Percentiles rank a stretch among this genome's conserved stretches.
phyloP scores from a whole-genome alignment of 2,113 vertebrate genomes.

The Saccopteryx bilineata region DNA sequence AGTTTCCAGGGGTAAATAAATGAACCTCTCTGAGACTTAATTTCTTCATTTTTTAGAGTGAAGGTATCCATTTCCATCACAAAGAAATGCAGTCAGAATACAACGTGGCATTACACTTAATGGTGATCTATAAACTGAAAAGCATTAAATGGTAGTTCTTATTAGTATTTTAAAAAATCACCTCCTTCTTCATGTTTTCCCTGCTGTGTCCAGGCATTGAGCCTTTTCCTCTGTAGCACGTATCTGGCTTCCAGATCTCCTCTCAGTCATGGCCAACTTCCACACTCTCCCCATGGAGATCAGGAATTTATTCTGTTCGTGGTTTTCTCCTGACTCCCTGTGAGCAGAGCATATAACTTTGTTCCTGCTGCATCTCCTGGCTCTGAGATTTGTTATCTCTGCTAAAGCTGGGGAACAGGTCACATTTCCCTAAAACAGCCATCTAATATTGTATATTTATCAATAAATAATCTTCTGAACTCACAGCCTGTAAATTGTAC shows the following conservation, averaged over 20 bases:
- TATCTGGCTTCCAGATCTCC: neutral
- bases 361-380: neutral
- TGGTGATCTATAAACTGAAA: neutral
- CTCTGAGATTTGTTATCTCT: constrained; percentile 52
- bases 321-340: constrained; percentile 11
- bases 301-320: constrained; percentile 53
- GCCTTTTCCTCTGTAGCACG: neutral
- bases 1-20: neutral
- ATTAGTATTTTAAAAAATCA: neutral
- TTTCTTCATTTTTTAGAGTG: constrained; percentile 1
- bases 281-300: neutral
- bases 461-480: constrained; percentile 19
- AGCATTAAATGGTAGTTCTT: constrained; percentile 8
- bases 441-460: neutral
- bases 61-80: neutral
- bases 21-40: neutral
- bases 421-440: constrained; percentile 56
- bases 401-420: neutral
- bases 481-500: neutral
- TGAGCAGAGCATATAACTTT: constrained; percentile 28
- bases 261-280: constrained; percentile 35
- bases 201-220: neutral
- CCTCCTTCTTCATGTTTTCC: neutral
- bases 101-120: neutral
- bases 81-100: constrained; percentile 3